These are phyloP conservation scores for Nettapus auritus DNA, from an alignment of 2,113 vertebrate species.

Conservation along the genomic window DNA sequence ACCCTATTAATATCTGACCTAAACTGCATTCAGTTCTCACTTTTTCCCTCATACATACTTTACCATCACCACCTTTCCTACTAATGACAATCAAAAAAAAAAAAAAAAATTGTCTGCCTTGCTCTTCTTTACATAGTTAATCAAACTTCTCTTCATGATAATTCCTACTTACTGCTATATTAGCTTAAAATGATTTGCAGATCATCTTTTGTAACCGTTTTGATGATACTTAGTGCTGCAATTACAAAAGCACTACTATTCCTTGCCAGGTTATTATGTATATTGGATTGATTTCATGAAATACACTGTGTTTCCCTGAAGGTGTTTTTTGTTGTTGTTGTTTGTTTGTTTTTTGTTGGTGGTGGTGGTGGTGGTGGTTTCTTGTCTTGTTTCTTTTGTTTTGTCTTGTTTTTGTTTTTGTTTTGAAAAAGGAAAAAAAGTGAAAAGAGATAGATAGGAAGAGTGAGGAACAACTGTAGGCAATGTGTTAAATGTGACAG, in stretches of 20 bases:
- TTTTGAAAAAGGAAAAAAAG: background rate
- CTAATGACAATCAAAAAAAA: background rate
- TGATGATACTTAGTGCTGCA: background rate
- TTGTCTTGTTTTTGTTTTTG: background rate
- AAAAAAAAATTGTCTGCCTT: background rate
- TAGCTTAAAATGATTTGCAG: background rate
- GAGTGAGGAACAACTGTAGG: background rate
- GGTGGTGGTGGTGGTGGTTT: too few species aligned
- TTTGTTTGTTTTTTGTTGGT: background rate
- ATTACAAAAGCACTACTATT: background rate
- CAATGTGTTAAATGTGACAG: background rate
- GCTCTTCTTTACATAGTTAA: background rate
- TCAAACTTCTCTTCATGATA: background rate
- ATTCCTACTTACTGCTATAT: background rate
- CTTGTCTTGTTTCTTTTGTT: background rate
- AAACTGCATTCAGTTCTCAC: background rate
- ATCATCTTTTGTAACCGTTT: background rate
- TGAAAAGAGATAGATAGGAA: background rate
- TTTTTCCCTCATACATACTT: background rate
- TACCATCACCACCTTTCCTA: background rate
- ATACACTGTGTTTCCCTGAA: background rate
- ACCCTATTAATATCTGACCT: constrained; percentile 13
- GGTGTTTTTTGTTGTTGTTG: background rate
- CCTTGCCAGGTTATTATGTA: background rate
- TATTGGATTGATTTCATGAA: background rate